Conservation (phyloP, 1,140 invertebrate species). For the Mycetomoellerius zeteki region DNA sequence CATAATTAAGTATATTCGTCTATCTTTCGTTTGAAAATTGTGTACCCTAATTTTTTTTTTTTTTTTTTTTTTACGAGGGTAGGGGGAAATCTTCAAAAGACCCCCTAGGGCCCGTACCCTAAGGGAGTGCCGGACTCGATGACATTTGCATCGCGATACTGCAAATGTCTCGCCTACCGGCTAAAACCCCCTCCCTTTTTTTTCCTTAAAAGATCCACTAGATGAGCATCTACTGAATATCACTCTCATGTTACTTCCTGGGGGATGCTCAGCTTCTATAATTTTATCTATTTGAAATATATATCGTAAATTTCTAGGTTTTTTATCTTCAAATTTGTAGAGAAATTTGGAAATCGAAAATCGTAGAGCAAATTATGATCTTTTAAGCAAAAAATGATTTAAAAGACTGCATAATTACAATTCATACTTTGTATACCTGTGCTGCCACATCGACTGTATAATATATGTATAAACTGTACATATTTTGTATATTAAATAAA, state of each 20-base stretch:
- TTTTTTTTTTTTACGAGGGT: too few relatives aligned
- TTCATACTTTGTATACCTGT: slow-evolving; percentile 31
- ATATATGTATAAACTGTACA: slow-evolving; percentile 28
- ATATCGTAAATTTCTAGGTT: neutral
- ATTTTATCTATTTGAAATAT: slow-evolving; percentile 3
- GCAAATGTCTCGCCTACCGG: too few relatives aligned
- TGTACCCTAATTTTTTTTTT: neutral
- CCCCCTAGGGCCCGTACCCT: too few relatives aligned
- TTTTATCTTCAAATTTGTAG: neutral
- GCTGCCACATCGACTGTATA: slow-evolving; percentile 22
- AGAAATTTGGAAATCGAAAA: neutral
- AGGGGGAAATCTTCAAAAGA: too few relatives aligned
- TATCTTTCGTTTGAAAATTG: neutral
- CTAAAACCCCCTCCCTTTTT: too few relatives aligned
- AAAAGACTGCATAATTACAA: slow-evolving; percentile 15
- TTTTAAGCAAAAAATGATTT: slow-evolving; percentile 23
- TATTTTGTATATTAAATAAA: slow-evolving; percentile 41
- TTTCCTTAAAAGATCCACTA: too few relatives aligned
- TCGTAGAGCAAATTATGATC: neutral
- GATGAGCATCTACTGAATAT: too few relatives aligned
- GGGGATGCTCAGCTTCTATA: neutral
- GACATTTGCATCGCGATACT: too few relatives aligned
- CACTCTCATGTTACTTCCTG: too few relatives aligned
- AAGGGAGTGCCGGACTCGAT: too few relatives aligned
- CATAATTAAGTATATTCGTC: slow-evolving; percentile 14